Base-by-base conservation (phyloP, 2,888 invertebrate genomes). In the Drosophila leonis region DNA sequence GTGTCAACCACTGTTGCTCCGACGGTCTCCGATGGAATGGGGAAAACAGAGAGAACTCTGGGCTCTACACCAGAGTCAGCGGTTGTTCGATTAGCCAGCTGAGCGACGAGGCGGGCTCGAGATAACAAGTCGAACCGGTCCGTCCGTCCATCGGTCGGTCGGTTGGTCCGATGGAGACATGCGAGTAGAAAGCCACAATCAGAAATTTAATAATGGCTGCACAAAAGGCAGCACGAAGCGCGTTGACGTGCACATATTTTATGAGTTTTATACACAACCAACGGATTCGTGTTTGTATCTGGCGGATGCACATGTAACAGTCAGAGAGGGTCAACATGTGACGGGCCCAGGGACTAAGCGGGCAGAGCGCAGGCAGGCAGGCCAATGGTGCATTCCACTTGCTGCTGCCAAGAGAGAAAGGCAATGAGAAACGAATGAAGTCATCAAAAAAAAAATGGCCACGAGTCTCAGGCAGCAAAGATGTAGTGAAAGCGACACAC, bases 241-340 rank as follows among this genome's bases (percentile, higher is more conserved):
- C 90, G 90, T 82, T 91, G 90, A 89, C 91, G 91, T 90, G 90
- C 82, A 83, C 88, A 89, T 88, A 91, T 90, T 90, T 90, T 89
- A 90, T 70, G 90, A 88, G 85, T 89, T 87, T 90, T 83, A 89
- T 90, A 87, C 73, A 72, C 75, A 65, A 52, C 46, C 72, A 80
- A 54, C 61, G 63, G 63, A 80, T 52, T 66, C 67, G 72, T 74
- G 75, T 76, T 49, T 80, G 88, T 80, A 90, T 74, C 83, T 83
- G 81, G 68, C 76, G 86, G 75, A 81, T 88, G 83, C 86, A 82
- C 85, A 83, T 87, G 87, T 73, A 78, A 42, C 75, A 70, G 65
- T 55, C 68, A 55, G 62, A 12, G 61, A 51, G 73, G 46, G 41
- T 20, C 39, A 59, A 42, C 52, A 56, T 7, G 12, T 27, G 18